Base-by-base conservation (phyloP, 2,888 invertebrate genomes). In the Zele albiditarsus region DNA sequence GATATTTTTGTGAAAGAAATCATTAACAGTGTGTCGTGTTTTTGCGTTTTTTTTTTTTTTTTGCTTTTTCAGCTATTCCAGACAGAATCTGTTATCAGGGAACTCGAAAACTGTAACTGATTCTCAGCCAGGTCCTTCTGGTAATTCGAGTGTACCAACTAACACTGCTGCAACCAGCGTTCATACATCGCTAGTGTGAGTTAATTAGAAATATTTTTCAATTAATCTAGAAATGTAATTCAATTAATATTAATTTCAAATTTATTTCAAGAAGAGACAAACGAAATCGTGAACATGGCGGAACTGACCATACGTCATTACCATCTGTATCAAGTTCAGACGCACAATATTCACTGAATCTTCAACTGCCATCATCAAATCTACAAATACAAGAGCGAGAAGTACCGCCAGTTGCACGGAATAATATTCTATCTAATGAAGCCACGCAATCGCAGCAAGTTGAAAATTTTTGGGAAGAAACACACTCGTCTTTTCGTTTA, bases 21-120 rank as follows among this genome's bases (percentile, higher is more conserved):
- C 28, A 28, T 57, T 58, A 42, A 33, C 53, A 53, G 0, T 28
- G 69, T 58, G 69, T 74, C 74, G 76, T 74, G 74, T 72, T 69
- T 66, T 82, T 57, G 67, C 73, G 66, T 71, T 74, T 71, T 63
- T 68, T 31, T 31, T 58, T 57, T 6, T 53, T 58, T n/a, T 33
- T 69, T 77, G 81, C 80, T 84, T 89, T 91, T 92, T 73, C 91
- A 96, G 96, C 88, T 96, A 97, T 89, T 96, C 97, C 49, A 93
- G 96, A 71, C 97, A 97, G 91, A 97, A 97, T 89, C 92, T 96
- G 75, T 91, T 97, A 63, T 95, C 95, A 57, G 93, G 93, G 72
- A 92, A 90, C 85, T 92, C 92, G 85, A 96, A 96, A 90, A 94
- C 94, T 38, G 71, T 81, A 28, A 81, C 81, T 8, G 86, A 87